phyloP scores from a whole-genome alignment of 2,797 vertebrate genomes.

The Anisognathus igniventris region DNA sequence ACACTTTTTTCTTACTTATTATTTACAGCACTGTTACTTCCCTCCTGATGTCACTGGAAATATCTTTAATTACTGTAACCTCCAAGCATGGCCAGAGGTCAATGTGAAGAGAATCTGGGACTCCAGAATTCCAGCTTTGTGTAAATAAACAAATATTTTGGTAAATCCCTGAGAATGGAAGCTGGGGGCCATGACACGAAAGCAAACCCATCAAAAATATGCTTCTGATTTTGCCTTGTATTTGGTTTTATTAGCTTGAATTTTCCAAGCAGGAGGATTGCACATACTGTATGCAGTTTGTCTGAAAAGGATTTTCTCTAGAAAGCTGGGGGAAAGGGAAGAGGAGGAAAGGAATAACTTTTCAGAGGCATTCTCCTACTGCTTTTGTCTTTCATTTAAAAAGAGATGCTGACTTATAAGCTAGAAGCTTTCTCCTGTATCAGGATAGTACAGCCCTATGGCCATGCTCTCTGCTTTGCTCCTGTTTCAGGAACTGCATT shows the following conservation, averaged over 20 bases:
- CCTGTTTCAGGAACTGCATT: background rate
- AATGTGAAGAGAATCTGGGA: background rate
- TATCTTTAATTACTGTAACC: background rate
- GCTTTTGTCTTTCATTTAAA: background rate
- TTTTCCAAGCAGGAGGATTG: constrained; percentile 1
- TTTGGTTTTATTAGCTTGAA: constrained; percentile 35
- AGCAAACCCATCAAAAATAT: constrained; percentile 39
- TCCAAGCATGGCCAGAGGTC: background rate
- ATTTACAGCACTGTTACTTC: background rate
- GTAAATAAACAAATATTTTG: constrained; percentile 43
- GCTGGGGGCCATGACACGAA: constrained; percentile 11
- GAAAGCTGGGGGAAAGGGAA: background rate
- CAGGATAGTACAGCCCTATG: background rate
- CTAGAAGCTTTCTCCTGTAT: background rate
- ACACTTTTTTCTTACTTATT: background rate
- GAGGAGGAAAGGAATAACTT: background rate
- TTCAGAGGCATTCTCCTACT: background rate
- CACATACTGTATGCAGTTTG: background rate
- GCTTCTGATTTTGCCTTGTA: constrained; percentile 17
- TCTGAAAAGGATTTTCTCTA: background rate
- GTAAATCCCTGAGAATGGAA: constrained; percentile 31
- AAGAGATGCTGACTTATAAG: background rate
- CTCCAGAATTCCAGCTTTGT: background rate
- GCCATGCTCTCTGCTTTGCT: background rate
- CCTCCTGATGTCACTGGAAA: background rate